phyloP scores from a whole-genome alignment of 2,797 vertebrate species.

The Mareca strepera region DNA sequence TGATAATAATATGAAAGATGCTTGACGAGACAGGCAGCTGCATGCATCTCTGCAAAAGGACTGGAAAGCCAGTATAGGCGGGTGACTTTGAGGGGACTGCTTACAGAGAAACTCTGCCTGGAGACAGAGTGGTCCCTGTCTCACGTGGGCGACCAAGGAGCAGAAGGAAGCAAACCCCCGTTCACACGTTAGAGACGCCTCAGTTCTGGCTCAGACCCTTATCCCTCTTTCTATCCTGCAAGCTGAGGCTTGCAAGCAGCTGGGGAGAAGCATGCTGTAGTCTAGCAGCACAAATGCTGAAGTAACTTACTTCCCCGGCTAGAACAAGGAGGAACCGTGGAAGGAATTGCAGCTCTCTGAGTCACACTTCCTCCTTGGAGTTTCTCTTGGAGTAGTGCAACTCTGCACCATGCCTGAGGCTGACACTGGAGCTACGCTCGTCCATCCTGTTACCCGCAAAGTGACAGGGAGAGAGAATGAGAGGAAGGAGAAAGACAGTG shows the following conservation, averaged over 20 bases:
- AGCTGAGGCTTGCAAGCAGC: neutral
- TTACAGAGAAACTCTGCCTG: neutral
- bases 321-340: constrained; percentile 64
- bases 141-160: neutral
- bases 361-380: constrained; percentile 67
- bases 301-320: constrained; percentile 47
- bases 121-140: neutral
- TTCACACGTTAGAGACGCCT: neutral
- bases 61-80: neutral
- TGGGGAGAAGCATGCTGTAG: constrained; percentile 5
- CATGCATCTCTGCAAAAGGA: neutral
- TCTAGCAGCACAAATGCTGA: neutral
- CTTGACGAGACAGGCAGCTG: neutral
- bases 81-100: neutral
- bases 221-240: neutral
- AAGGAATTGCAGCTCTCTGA: constrained; percentile 70
- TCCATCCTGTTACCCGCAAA: constrained; percentile 7
- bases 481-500: neutral
- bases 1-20: neutral
- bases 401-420: constrained; percentile 44
- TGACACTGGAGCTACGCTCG: neutral
- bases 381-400: constrained; percentile 63
- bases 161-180: neutral
- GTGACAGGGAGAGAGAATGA: neutral
- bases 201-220: neutral